Base-by-base conservation (phyloP, 2,888 invertebrate species). In the Ommatoiulus sabulosus region DNA sequence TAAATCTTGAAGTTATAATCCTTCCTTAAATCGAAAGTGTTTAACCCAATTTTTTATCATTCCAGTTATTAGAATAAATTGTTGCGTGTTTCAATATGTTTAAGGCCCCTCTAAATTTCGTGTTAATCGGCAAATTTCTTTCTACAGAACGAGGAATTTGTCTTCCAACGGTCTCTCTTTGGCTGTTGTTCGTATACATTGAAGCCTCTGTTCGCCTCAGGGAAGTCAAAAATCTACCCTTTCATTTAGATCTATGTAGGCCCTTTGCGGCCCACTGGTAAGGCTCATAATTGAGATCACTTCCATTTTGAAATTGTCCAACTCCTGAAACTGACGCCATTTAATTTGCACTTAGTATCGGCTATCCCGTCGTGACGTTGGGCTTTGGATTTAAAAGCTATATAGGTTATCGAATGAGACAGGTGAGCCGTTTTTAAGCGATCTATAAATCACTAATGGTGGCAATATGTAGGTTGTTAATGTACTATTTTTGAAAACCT, bases 221-320 rank as follows among this genome's bases (percentile, higher is more conserved):
- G 92, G 94, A 94, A 91, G 94, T 96, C 92, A 95, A 96, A 91
- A 96, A 96, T 93, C 95, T 96, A 94, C 96, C 97, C 90, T 96
- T 95, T 92, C 96, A 97, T 92, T 94, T 97, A 92, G 97, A 97
- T 94, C 95, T 98, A 91, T 97, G 97, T 94, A 95, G 98, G 93
- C 98, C 98, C 91, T 97, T 99, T 93, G 98, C 98, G 91, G 98
- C 98, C 91, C 98, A 99, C 94, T 98, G 98, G 95, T 97, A 94
- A 93, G 94, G 92, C 43, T 57, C 57, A 15, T 17, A 4, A 57
- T 57, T 17, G 12, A 17, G 17, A 57, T 4, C 12, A 0, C 7
- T 17, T 4, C 57, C 57, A 57, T 12, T 4, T 12, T 57, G 12
- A 17, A 57, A 17, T 57, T 17, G 17, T 12, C 4, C 57, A 15